Evolutionary conservation across 2,888 invertebrate genomes (phyloP).

Genomic region (Sturmia bella): DNA sequence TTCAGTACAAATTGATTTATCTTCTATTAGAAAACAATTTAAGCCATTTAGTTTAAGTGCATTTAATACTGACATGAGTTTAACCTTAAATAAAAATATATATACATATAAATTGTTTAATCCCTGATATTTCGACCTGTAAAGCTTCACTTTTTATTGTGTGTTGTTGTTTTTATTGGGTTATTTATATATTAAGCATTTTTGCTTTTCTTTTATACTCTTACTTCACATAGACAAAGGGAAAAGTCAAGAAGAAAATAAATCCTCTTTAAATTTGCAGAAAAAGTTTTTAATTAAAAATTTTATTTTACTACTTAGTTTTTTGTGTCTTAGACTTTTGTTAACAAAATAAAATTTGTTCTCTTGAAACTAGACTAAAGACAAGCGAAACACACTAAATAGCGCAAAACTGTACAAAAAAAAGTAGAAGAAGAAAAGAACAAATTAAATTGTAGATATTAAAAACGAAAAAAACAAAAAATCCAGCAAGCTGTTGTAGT

Average conservation of each 20-base stretch:
- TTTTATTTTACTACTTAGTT: conserved; percentile 29
- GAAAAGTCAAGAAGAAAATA: conserved; percentile 50
- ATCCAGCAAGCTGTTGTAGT: conserved; percentile 2
- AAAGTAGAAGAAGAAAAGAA: conserved; percentile 51
- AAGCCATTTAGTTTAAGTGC: conserved; percentile 45
- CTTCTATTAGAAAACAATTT: conserved; percentile 3
- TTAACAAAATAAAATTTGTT: conserved; percentile 49
- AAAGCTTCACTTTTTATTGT: conserved; percentile 47
- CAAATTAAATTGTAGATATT: conserved; percentile 53
- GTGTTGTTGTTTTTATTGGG: not conserved
- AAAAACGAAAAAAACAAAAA: conserved; percentile 36
- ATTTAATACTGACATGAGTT: conserved; percentile 53
- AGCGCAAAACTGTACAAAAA: conserved; percentile 32
- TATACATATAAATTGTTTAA: conserved; percentile 45
- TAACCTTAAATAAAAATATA: conserved; percentile 38
- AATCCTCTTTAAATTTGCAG: conserved; percentile 66
- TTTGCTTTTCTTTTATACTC: conserved; percentile 3
- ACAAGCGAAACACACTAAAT: conserved; percentile 26
- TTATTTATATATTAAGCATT: too few species aligned
- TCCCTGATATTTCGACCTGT: conserved; percentile 52
- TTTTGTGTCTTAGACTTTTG: conserved; percentile 4
- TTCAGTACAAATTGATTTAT: not conserved
- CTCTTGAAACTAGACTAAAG: conserved; percentile 39
- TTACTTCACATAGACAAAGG: conserved; percentile 6
- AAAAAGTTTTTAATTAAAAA: conserved; percentile 68